Conservation (phyloP, 2,113 vertebrate genomes). For the Antigone vipio region DNA sequence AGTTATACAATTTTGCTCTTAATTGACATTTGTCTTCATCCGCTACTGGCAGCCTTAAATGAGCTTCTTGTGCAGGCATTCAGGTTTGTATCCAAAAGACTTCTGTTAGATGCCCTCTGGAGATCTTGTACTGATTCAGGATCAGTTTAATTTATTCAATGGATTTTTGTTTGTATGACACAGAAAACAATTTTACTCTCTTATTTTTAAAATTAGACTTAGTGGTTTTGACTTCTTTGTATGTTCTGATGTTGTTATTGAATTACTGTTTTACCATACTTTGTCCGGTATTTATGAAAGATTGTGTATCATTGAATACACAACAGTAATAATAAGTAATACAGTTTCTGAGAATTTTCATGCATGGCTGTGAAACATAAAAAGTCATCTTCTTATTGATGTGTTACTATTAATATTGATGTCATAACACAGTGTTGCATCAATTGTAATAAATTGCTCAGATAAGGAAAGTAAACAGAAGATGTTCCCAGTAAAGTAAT, state of each 20-base stretch:
- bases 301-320: background rate
- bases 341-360: background rate
- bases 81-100: background rate
- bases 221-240: background rate
- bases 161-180: background rate
- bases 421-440: background rate
- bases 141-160: background rate
- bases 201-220: background rate
- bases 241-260: background rate
- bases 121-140: background rate
- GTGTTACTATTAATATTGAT: constrained; percentile 13
- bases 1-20: background rate
- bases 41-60: background rate
- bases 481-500: background rate
- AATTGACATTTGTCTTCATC: background rate
- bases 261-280: background rate
- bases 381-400: background rate
- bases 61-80: background rate
- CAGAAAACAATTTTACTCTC: background rate
- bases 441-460: background rate
- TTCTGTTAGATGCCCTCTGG: background rate
- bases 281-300: background rate
- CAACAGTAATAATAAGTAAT: background rate
- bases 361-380: background rate
- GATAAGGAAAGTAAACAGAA: constrained; percentile 34